Evolutionary conservation across 2,888 invertebrate species (phyloP).

Genomic region (Helobdella robusta): DNA sequence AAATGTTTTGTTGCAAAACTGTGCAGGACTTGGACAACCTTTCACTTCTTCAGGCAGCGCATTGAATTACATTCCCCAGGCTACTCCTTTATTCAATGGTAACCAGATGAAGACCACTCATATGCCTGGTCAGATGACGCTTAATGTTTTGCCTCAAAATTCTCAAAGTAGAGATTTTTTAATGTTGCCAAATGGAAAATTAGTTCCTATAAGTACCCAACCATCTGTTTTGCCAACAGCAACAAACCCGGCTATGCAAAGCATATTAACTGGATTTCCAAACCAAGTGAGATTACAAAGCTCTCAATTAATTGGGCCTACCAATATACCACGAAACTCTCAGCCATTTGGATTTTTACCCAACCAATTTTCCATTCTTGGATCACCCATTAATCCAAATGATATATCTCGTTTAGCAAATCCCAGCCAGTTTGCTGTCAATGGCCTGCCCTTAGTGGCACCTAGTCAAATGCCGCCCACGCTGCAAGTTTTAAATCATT

Average conservation of each 20-base stretch:
- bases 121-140: conserved; percentile 14
- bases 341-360: conserved; percentile 14
- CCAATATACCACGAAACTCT: conserved; percentile 6
- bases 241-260: conserved; percentile 21
- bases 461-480: conserved; percentile 19
- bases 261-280: conserved; percentile 23
- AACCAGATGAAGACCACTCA: conserved; percentile 12
- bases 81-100: conserved; percentile 17
- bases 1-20: conserved; percentile 11
- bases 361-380: conserved; percentile 3
- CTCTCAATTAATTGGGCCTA: conserved; percentile 9
- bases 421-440: background rate
- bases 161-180: conserved; percentile 20
- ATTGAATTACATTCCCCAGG: conserved; percentile 18
- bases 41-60: background rate
- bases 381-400: too few species aligned
- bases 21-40: conserved; percentile 1
- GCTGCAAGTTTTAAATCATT: conserved; percentile 15
- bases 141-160: conserved; percentile 20
- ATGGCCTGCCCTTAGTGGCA: conserved; percentile 16
- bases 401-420: background rate
- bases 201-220: conserved; percentile 24
- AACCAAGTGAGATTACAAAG: conserved; percentile 21
- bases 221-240: conserved; percentile 18
- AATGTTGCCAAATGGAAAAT: conserved; percentile 23